Conservation (phyloP, 1,140 invertebrate genomes). For the Pseudomyrmex concolor region DNA sequence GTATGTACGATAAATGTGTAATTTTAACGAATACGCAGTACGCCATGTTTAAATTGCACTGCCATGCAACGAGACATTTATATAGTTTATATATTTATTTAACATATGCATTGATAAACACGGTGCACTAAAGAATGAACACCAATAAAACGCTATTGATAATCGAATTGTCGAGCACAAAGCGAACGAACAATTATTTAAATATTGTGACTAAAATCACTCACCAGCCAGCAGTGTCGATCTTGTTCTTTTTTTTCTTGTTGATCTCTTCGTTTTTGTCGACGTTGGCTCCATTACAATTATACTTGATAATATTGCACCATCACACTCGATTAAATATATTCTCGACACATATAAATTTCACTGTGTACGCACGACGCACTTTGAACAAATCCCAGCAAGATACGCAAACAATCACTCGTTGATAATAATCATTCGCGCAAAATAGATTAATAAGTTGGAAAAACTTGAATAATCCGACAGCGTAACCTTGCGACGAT, state of each 20-base stretch:
- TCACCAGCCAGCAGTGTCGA: neutral
- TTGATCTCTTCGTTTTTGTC: neutral
- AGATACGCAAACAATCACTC: no score
- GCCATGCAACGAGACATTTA: constrained; percentile 11
- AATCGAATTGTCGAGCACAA: neutral
- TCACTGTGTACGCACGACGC: no score
- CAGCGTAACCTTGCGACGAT: no score
- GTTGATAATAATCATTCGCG: no score
- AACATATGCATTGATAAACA: neutral
- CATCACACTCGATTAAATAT: no score
- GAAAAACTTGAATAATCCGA: no score
- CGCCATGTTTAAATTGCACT: constrained; percentile 34
- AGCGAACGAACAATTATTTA: neutral
- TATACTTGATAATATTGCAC: no score
- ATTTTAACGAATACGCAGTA: neutral
- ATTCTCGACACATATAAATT: no score
- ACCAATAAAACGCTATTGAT: no score
- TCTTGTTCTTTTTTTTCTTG: neutral
- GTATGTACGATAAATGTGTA: neutral
- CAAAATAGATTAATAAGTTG: no score
- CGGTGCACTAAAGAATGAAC: neutral
- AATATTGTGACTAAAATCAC: neutral
- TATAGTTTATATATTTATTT: constrained; percentile 5
- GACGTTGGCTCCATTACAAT: neutral
- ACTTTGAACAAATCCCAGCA: no score